Evolutionary conservation across 2,113 vertebrate species (phyloP).

Genomic region (Gambusia holbrooki): DNA sequence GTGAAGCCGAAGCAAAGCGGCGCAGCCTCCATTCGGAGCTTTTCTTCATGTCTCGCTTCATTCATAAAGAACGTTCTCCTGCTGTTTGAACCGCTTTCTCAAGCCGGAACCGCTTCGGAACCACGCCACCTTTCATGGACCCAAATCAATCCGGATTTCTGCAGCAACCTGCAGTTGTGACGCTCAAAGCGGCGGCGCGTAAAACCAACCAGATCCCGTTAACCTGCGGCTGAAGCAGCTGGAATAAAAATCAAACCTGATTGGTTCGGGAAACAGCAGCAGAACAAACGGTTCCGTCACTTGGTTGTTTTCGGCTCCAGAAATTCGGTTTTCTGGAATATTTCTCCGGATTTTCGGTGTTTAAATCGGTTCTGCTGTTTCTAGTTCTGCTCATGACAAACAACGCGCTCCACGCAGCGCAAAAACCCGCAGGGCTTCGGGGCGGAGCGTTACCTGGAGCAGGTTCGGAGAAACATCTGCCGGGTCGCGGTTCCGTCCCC

Average conservation of each 20-base stretch:
- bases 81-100: background rate
- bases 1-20: no score
- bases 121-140: background rate
- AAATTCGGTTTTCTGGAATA: background rate
- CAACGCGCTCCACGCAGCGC: background rate
- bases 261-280: background rate
- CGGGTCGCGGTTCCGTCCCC: background rate
- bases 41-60: no score
- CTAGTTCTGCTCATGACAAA: background rate
- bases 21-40: no score
- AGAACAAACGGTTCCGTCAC: background rate
- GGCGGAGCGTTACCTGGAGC: slow-evolving; percentile 3
- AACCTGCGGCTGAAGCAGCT: no score
- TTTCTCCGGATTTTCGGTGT: background rate
- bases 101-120: background rate
- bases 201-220: no score
- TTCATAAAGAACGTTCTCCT: no score
- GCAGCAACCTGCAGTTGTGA: background rate
- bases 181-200: no score
- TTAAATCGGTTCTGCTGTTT: background rate
- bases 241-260: no score
- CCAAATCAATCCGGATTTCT: background rate
- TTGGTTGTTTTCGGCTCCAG: background rate
- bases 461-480: slow-evolving; percentile 3
- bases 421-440: no score